phyloP scores from a whole-genome alignment of 1,140 invertebrate genomes.

The Rhopalosiphum maidis region DNA sequence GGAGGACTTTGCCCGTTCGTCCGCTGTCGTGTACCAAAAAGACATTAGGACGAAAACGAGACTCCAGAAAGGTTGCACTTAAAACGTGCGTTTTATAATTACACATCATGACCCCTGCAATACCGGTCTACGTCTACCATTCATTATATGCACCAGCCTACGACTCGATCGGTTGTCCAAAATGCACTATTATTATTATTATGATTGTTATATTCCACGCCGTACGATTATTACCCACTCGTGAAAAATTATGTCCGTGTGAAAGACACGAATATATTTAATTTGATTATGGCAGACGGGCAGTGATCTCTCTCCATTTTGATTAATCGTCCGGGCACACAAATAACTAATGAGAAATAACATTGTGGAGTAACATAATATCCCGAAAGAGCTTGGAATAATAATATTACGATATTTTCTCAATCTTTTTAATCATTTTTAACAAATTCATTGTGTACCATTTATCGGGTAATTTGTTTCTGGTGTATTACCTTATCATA shows the following conservation, averaged over 20 bases:
- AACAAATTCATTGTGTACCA: neutral
- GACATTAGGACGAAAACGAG: neutral
- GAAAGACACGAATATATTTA: neutral
- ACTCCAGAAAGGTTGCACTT: neutral
- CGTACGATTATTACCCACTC: neutral
- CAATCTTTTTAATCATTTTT: neutral
- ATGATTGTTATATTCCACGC: neutral
- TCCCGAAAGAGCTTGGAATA: neutral
- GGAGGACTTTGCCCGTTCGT: neutral
- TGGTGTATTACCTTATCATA: neutral
- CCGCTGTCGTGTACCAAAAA: neutral
- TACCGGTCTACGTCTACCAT: neutral
- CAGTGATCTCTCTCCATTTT: neutral
- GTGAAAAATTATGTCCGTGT: neutral
- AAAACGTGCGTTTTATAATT: conserved; percentile 11
- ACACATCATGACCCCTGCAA: neutral
- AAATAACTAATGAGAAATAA: neutral
- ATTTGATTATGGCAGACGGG: neutral
- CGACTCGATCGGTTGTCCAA: neutral
- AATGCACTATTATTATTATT: neutral
- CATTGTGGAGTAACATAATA: neutral
- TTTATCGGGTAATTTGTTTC: neutral
- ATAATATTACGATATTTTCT: neutral
- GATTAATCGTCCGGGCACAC: neutral
- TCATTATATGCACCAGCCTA: neutral